Percentiles rank a stretch among this genome's conserved stretches.
These are phyloP conservation scores for Calyptommatus sinebrachiatus DNA, from an alignment of 2,113 vertebrate genomes.

Conservation along the genomic window DNA sequence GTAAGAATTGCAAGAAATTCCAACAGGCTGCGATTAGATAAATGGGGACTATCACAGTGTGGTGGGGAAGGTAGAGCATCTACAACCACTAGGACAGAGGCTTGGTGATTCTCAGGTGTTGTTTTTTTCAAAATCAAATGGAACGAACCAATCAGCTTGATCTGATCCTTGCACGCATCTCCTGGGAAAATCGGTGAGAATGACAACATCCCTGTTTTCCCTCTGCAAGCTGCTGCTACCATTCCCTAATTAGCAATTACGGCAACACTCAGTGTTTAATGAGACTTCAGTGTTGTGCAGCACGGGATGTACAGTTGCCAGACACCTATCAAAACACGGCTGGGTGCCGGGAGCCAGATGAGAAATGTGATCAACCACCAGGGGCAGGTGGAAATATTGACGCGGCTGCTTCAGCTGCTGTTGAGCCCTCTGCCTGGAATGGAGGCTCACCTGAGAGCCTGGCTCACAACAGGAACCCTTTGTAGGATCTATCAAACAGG, in stretches of 20 bases:
- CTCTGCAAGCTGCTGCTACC: rapidly evolving
- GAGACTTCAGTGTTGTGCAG: rapidly evolving
- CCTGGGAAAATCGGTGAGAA: rapidly evolving
- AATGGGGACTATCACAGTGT: too few relatives aligned
- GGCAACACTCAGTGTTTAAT: background rate
- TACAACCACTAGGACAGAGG: background rate
- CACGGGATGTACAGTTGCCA: slow-evolving; percentile 14
- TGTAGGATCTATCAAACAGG: too few relatives aligned
- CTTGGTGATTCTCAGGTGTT: too few relatives aligned
- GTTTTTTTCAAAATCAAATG: too few relatives aligned
- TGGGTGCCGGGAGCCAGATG: background rate
- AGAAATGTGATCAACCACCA: rapidly evolving
- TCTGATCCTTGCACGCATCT: rapidly evolving
- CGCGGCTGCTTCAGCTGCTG: too few relatives aligned
- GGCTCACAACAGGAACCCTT: too few relatives aligned
- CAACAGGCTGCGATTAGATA: too few relatives aligned
- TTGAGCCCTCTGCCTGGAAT: too few relatives aligned
- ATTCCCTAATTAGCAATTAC: slow-evolving; percentile 42
- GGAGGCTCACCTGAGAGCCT: background rate
- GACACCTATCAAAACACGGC: background rate
- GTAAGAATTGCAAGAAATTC: too few relatives aligned
- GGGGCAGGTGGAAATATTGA: background rate
- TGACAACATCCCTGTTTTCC: background rate
- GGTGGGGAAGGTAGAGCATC: background rate
- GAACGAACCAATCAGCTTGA: too few relatives aligned